Evolutionary conservation across 2,888 invertebrate genomes (phyloP), one percentile per base, ranked within the genome.

Genomic region (Lissocephala sabroskyi): DNA sequence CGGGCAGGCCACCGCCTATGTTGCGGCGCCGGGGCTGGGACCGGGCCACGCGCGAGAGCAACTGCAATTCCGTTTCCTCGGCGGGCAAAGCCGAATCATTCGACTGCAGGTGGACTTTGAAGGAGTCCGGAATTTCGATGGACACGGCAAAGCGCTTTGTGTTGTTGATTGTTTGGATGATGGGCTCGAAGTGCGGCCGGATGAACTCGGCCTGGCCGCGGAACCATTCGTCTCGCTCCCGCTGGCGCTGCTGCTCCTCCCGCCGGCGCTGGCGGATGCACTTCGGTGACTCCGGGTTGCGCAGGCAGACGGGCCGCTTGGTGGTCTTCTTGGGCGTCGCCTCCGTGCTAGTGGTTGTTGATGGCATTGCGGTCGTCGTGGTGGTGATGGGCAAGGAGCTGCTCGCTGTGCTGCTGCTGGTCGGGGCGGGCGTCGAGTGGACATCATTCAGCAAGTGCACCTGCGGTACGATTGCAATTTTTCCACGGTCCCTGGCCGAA

Each of bases 81-180:
- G 64, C 48, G 0, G 52, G 26, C 1, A 44, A 32, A 1, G 49
- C 28, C 13, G 45, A 26, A 3, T 41, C 42, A 0, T 39, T 39
- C 7, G 45, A 60, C 29, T 75, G 75, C 14, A 63, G 52, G 2
- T 71, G 65, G 2, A 56, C 54, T 44, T 80, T 83, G 18, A 82
- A 79, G 1, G 82, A 82, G 29, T 82, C 82, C 3, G 82, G 82
- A 55, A 82, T 82, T 53, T 82, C 82, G 14, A 82, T 82, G 10
- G 82, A 82, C 0, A 82, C 82, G 0, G 82, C 82, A 52, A 82
- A 82, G 3, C 82, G 73, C 23, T 79, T 79, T 0, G 82, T 82
- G 36, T 82, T 82, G 48, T 82, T 82, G 7, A 82, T 64, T 4
- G 83, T 82, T 52, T 82, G 83, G 7, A 81, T 58, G 45, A 81